Conservation (phyloP, 2,888 invertebrate genomes). For the Malthinus flaveolus region DNA sequence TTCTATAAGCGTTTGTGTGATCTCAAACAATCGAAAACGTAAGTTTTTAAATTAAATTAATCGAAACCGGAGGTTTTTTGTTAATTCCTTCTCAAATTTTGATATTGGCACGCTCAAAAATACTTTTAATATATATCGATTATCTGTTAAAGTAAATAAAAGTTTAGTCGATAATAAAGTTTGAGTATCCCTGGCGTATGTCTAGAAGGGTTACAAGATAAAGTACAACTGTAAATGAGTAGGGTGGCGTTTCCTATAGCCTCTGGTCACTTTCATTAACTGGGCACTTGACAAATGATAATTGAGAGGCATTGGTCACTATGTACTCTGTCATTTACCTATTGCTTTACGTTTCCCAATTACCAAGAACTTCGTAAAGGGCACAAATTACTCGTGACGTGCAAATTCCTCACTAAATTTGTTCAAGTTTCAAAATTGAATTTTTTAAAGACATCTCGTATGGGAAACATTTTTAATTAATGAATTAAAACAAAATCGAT, state of each 20-base stretch:
- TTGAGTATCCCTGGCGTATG: constrained; percentile 31
- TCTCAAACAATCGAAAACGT: background rate
- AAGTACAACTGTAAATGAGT: constrained; percentile 53
- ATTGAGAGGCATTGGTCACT: constrained; percentile 56
- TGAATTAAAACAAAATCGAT: background rate
- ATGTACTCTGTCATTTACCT: constrained; percentile 54
- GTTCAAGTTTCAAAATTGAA: background rate
- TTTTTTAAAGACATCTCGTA: too few relatives aligned
- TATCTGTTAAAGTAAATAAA: constrained; percentile 3
- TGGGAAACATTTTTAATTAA: too few relatives aligned
- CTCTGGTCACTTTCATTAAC: constrained; percentile 57
- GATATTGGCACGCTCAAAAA: too few relatives aligned
- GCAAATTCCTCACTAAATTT: constrained; percentile 2
- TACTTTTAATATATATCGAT: background rate
- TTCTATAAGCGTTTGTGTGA: constrained; percentile 23
- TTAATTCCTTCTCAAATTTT: too few relatives aligned
- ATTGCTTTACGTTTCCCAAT: constrained; percentile 46
- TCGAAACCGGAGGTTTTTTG: too few relatives aligned
- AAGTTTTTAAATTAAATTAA: too few relatives aligned
- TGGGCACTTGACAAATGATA: constrained; percentile 57
- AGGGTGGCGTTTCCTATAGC: constrained; percentile 51
- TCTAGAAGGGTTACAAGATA: constrained; percentile 55
- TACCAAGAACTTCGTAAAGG: constrained; percentile 48
- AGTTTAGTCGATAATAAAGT: constrained; percentile 12
- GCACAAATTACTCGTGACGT: constrained; percentile 24